Conservation (phyloP, 92 coral and sea anemone species). For the Phenganax subtilis region DNA sequence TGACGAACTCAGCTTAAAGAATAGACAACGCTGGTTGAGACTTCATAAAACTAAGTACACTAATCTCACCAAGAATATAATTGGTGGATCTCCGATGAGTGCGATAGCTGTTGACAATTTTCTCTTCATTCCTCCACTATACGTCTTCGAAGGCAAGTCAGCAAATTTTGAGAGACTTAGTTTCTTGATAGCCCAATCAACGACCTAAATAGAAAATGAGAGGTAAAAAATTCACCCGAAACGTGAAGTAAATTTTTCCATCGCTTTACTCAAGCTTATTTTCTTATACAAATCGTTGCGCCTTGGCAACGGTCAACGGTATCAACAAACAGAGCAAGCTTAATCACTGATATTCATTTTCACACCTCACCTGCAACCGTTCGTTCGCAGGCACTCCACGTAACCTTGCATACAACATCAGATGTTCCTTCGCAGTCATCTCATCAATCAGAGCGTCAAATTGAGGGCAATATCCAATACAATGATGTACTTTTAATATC, state of each 20-base stretch:
- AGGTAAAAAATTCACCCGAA: neutral
- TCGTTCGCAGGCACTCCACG: conserved; percentile 93
- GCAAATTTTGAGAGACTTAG: conserved; percentile 66
- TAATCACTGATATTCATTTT: neutral
- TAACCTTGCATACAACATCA: conserved; percentile 76
- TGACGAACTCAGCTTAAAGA: no score
- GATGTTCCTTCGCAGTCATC: conserved; percentile 85
- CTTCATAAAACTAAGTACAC: neutral
- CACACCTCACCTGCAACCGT: conserved; percentile 59
- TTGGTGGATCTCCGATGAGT: conserved; percentile 83
- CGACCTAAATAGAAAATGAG: conserved; percentile 55
- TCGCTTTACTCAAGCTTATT: neutral
- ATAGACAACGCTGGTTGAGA: neutral
- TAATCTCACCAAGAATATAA: conserved; percentile 71
- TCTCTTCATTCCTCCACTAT: conserved; percentile 86
- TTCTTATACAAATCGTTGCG: neutral
- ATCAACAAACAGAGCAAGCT: neutral
- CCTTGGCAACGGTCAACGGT: neutral
- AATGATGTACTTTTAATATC: conserved; percentile 71
- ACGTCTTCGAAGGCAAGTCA: conserved; percentile 72
- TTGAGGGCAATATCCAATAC: conserved; percentile 97
- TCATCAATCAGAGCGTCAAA: conserved; percentile 96
- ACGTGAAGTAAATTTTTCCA: no score
- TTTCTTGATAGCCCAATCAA: conserved; percentile 86
- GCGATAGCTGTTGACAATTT: conserved; percentile 96